Percentiles rank a stretch among this genome's conserved stretches.
Evolutionary conservation across 2,113 vertebrate species (phyloP).

Genomic region (zebrafish (Danio rerio)): DNA sequence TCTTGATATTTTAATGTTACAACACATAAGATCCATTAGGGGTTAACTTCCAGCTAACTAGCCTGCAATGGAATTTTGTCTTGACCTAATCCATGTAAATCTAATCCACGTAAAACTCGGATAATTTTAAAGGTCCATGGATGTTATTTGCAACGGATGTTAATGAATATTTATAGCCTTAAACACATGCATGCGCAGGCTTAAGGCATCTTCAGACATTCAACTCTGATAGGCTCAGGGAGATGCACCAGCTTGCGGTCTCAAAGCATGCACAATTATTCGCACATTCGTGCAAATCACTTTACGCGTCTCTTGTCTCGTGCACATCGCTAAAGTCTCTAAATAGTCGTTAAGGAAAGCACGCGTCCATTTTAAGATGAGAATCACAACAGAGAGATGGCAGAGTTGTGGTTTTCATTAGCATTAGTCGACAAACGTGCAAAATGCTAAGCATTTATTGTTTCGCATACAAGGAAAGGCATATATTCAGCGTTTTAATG

Average conservation of each 20-base stretch:
- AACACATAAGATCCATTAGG: not conserved
- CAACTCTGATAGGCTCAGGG: not conserved
- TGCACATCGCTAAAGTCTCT: conserved; percentile 65
- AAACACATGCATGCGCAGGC: not conserved
- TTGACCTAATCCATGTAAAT: not conserved
- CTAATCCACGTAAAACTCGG: not conserved
- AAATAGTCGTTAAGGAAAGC: conserved; percentile 55
- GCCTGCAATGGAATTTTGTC: not conserved
- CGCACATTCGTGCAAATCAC: not conserved
- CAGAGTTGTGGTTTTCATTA: not conserved
- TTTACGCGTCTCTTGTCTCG: conserved; percentile 31
- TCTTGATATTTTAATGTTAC: not conserved
- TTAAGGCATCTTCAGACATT: not conserved
- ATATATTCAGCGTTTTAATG: not conserved
- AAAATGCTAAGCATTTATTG: not conserved
- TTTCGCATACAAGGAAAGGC: not conserved
- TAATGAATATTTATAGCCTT: conserved; percentile 10
- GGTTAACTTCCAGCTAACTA: not conserved
- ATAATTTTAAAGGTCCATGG: not conserved
- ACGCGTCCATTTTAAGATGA: conserved; percentile 68
- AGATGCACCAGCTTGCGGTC: conserved; percentile 1
- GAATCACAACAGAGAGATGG: conserved; percentile 51
- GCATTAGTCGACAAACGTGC: not conserved
- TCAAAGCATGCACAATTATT: not conserved
- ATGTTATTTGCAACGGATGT: conserved; percentile 2